Conservation (phyloP, 1,140 invertebrate species). For the Drosophila truncata region DNA sequence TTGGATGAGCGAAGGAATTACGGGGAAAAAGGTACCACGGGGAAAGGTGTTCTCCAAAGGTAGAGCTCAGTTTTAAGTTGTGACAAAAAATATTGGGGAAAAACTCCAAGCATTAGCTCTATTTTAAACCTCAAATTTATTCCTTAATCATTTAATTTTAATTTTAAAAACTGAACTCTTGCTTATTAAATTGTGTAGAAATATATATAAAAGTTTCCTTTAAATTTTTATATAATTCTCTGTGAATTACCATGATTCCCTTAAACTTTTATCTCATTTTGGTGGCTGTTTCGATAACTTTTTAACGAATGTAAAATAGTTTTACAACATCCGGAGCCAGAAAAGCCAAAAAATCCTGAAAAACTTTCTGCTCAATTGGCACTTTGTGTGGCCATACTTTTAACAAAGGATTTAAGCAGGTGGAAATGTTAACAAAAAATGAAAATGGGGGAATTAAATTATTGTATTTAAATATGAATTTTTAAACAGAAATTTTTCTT, state of each 20-base stretch:
- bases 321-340: not conserved
- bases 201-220: not conserved
- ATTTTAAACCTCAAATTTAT: not conserved
- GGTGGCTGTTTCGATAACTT: constrained; percentile 6
- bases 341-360: not conserved
- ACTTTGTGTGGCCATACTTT: constrained; percentile 2
- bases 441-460: not conserved
- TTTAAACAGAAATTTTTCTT: not conserved
- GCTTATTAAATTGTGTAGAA: not conserved
- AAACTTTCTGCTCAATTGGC: constrained; percentile 23
- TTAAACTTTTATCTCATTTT: not conserved
- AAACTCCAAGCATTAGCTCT: not conserved
- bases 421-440: not conserved
- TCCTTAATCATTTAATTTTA: not conserved
- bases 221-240: not conserved
- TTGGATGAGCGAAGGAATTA: constrained; percentile 37
- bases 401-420: not conserved
- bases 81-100: not conserved
- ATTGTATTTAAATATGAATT: not conserved
- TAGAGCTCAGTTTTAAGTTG: constrained; percentile 17
- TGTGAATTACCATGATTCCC: not conserved
- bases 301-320: constrained; percentile 26
- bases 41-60: constrained; percentile 14
- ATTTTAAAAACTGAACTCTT: not conserved
- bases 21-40: not conserved